Evolutionary conservation across 2,113 vertebrate species (phyloP).

Genomic region (Ancistrus triradiatus): DNA sequence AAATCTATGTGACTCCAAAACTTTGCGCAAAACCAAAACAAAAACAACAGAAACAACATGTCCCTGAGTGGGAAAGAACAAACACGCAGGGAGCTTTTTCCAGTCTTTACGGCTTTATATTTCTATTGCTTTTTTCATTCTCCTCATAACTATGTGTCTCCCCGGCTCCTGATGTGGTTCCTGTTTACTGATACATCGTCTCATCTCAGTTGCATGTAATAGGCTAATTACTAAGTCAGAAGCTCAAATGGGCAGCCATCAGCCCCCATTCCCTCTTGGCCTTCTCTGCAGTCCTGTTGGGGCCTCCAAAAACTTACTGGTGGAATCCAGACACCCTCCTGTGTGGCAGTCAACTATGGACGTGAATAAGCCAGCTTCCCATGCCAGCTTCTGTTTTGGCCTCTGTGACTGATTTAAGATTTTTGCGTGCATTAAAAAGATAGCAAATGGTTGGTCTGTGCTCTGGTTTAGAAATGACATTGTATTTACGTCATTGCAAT

Average conservation of each 20-base stretch:
- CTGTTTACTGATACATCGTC: constrained; percentile 55
- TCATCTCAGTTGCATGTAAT: constrained; percentile 52
- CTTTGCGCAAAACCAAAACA: constrained; percentile 36
- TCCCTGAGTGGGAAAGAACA: constrained; percentile 38
- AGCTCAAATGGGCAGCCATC: constrained; percentile 45
- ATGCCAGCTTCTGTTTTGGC: too few species aligned
- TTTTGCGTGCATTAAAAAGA: neutral
- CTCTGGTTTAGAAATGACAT: constrained; percentile 16
- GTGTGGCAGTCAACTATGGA: constrained; percentile 41
- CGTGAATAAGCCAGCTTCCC: constrained; percentile 31
- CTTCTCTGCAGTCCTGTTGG: constrained; percentile 16
- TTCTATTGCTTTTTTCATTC: constrained; percentile 29
- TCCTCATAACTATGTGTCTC: constrained; percentile 51
- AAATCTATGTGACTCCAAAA: constrained; percentile 12
- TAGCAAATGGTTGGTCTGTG: neutral
- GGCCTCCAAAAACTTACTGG: constrained; percentile 12
- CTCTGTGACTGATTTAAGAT: too few species aligned
- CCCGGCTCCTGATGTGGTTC: constrained; percentile 62
- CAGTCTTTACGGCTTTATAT: constrained; percentile 35
- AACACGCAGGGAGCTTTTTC: constrained; percentile 39
- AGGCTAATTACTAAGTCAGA: constrained; percentile 69
- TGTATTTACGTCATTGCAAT: neutral
- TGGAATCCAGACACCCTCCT: constrained; percentile 39
- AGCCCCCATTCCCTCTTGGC: constrained; percentile 16
- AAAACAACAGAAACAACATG: constrained; percentile 53